Evolutionary conservation across 1,140 invertebrate genomes (phyloP), one percentile per base, ranked within the genome.

Genomic region (Pristionchus pacificus): DNA sequence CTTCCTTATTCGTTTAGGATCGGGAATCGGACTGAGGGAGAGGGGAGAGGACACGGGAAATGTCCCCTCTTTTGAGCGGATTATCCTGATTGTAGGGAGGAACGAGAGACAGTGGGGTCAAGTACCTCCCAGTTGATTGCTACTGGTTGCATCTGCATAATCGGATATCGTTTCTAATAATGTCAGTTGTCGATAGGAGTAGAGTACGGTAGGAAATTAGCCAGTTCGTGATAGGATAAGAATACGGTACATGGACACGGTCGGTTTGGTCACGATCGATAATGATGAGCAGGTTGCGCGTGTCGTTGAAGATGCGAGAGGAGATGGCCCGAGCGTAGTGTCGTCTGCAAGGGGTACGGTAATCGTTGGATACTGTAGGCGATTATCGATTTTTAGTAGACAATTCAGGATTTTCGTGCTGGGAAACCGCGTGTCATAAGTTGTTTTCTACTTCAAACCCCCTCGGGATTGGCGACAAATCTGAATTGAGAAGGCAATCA

Each of bases 231-330:
- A n/a, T n/a, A n/a, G n/a, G n/a, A n/a, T n/a, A n/a, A n/a, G n/a
- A n/a, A n/a, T n/a, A n/a, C n/a, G n/a, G n/a, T 31, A 74, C 74
- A 70, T 75, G 74, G 31, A 75, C 74, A 30, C 74, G 49, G 32
- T 75, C 71, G 1, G 74, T 75, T 28, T 75, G 74, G 27, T 75
- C 74, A 19, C 66, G 64, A 65, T 75, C 74, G 38, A 75, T 75
- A 19, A 75, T 75, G 38, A 75, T 75, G 25, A 75, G 66, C 24
- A 75, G 71, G 49, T 75, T 75, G 49, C 71, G 65, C 1, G 74
- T 75, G 29, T 75, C 74, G 60, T 75, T 75, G 70, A 75, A 75
- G 38, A 75, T 75, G 28, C 74, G 32, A 65, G 64, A 68, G 63
- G 70, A 74, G 65, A 75, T 75, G 13, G 28, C n/a, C 57, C 71